phyloP scores from a whole-genome alignment of 2,888 invertebrate genomes.

The Chironomus tentans region DNA sequence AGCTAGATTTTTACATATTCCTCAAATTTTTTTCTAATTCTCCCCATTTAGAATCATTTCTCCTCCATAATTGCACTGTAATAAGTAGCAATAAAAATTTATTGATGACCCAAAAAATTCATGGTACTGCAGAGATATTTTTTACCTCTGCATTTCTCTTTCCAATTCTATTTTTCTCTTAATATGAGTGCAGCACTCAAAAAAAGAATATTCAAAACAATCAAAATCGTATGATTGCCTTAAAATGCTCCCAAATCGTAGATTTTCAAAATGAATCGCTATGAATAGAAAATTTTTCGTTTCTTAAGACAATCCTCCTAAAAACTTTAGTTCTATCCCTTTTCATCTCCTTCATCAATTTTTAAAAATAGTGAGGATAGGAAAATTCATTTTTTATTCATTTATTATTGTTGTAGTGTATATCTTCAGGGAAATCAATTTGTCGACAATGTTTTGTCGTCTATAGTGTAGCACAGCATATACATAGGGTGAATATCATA shows the following conservation, averaged over 20 bases:
- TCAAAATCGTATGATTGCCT: not conserved
- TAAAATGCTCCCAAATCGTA: not conserved
- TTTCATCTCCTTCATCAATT: not conserved
- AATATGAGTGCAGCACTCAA: no score
- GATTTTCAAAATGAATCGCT: not conserved
- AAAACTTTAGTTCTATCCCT: not conserved
- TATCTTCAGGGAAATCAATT: constrained; percentile 18
- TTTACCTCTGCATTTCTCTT: no score
- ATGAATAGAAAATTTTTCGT: not conserved
- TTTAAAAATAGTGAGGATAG: not conserved
- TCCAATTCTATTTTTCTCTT: no score
- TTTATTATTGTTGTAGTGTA: not conserved
- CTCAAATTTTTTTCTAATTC: no score
- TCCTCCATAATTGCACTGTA: no score
- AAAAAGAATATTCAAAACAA: no score
- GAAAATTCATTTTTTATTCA: constrained; percentile 19
- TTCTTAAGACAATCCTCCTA: not conserved
- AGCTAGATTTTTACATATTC: no score
- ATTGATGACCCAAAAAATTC: no score
- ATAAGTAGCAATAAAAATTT: no score
- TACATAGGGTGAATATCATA: not conserved
- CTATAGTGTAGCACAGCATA: not conserved
- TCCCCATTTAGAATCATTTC: not conserved
- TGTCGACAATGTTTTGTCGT: not conserved
- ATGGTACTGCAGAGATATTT: no score